Conservation (phyloP, 2,888 invertebrate genomes). For the Epinotia ramella region DNA sequence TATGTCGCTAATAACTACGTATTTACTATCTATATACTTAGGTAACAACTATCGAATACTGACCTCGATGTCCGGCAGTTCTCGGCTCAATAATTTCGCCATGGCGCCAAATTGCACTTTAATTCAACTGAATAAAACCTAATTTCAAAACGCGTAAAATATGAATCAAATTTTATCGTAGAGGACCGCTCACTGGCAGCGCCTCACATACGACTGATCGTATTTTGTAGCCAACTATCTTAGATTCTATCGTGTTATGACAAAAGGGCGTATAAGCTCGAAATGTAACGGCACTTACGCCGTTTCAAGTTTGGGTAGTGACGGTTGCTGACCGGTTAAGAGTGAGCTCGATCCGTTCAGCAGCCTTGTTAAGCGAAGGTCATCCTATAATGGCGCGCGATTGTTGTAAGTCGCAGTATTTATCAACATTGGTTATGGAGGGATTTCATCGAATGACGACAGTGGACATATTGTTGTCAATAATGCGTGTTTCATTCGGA, state of each 20-base stretch:
- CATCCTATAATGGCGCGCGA: constrained; percentile 28
- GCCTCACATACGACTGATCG: constrained; percentile 73
- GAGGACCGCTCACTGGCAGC: constrained; percentile 84
- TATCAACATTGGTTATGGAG: constrained; percentile 34
- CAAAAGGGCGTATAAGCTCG: background rate
- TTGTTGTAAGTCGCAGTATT: constrained; percentile 12
- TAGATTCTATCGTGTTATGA: background rate
- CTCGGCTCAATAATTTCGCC: constrained; percentile 87
- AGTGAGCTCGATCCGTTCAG: constrained; percentile 22
- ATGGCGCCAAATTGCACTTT: constrained; percentile 58
- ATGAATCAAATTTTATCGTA: constrained; percentile 50
- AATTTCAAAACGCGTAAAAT: constrained; percentile 40
- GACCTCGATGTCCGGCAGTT: constrained; percentile 94
- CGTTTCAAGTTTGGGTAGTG: background rate
- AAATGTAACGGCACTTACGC: background rate
- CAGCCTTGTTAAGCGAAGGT: constrained; percentile 40
- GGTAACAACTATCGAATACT: constrained; percentile 56
- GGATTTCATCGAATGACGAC: constrained; percentile 22
- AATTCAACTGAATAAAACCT: constrained; percentile 37
- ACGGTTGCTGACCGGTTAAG: constrained; percentile 4
- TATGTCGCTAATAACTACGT: constrained; percentile 6
- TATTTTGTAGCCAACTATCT: constrained; percentile 12
- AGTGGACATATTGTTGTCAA: background rate
- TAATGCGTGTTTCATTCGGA: background rate
- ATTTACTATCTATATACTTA: background rate